phyloP scores from a whole-genome alignment of 2,888 invertebrate species.

The Disparrhopalites patrizii region DNA sequence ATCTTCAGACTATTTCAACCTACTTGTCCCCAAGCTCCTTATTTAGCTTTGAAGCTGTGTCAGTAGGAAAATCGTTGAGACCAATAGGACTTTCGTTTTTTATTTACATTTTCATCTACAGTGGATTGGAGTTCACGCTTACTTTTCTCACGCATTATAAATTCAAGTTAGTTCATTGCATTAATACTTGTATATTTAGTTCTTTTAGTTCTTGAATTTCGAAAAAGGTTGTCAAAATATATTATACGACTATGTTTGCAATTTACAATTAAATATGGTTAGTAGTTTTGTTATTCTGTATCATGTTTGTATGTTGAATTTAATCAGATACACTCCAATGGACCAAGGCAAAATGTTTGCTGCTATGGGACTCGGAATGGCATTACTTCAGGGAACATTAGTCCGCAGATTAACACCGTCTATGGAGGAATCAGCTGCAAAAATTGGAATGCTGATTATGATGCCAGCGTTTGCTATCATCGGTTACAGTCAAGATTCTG shows the following conservation, averaged over 20 bases:
- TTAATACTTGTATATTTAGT: not conserved
- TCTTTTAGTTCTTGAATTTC: not conserved
- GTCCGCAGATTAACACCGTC: constrained; percentile 71
- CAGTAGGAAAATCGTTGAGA: constrained; percentile 64
- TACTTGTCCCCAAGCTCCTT: constrained; percentile 37
- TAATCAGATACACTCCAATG: constrained; percentile 65
- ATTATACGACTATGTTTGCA: not conserved
- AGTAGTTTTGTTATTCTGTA: no score
- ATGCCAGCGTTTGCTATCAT: constrained; percentile 58
- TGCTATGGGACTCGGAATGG: constrained; percentile 88
- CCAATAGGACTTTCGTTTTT: constrained; percentile 76
- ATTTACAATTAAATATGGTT: no score
- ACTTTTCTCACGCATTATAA: constrained; percentile 82
- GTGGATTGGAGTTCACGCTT: constrained; percentile 94
- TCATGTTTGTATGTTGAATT: not conserved
- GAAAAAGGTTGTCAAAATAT: no score
- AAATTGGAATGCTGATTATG: constrained; percentile 57
- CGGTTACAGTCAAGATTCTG: constrained; percentile 53
- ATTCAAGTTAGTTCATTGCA: constrained; percentile 51
- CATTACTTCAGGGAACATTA: constrained; percentile 80
- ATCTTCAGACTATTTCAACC: constrained; percentile 20
- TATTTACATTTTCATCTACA: constrained; percentile 87
- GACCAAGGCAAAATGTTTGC: constrained; percentile 98
- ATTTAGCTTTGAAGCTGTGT: constrained; percentile 47
- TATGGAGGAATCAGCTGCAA: constrained; percentile 54